Evolutionary conservation across 2,888 invertebrate species (phyloP), one percentile per base, ranked within the genome.

Genomic region (Autographa gamma): DNA sequence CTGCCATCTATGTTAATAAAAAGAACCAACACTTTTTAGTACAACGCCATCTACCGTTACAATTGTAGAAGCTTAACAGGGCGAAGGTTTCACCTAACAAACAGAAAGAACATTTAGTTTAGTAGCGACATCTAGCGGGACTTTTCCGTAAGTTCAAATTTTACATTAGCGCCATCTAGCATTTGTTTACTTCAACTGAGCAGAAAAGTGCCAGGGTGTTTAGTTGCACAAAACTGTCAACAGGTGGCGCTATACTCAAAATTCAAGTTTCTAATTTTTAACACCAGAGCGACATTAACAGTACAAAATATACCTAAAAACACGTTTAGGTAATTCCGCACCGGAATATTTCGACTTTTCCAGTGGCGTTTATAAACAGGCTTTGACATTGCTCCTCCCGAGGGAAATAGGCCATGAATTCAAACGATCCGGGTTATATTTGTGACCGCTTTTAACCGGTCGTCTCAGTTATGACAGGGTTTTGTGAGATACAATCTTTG

Each of bases 331-430:
- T 74, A 71, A 74, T 73, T 73, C 74, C 8, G 79, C 68, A 63
- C 71, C 60, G 66, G 66, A 84, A 76, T 73, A 73, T 82, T 79
- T 73, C 60, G 59, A 52, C 60, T 77, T 82, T 77, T 74, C 38
- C 76, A 76, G 32, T 67, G 34, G 69, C 48, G 52, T 68, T 74
- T 66, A 70, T 66, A 80, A 72, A 80, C 58, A 73, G 73, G 66
- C 73, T 80, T 76, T 80, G 76, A 77, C 76, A 68, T 69, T 34
- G 61, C 61, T 52, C 16, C 62, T 74, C 82, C 66, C 78, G 31
- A 38, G 78, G 78, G 81, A 82, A 83, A 80, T 76, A 66, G 72
- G 78, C 75, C 61, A 71, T 83, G 81, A 83, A 84, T 83, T 75
- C 69, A 59, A 80, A 83, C 70, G 81, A 84, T 75, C 60, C 63